Conservation (phyloP, 2,113 vertebrate species). For the Festucalex cinctus region DNA sequence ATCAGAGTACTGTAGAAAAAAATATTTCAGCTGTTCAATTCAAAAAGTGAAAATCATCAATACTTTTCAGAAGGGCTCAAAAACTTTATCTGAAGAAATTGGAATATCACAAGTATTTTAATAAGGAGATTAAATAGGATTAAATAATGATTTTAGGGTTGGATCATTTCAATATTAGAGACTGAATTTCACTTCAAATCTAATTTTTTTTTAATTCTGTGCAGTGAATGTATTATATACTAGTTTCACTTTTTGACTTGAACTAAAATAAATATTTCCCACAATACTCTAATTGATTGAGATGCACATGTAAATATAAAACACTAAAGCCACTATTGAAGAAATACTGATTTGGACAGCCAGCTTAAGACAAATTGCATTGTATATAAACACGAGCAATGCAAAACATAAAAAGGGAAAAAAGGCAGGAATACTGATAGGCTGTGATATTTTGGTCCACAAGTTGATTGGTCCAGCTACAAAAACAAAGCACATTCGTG, state of each 20-base stretch:
- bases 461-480: slow-evolving; percentile 19
- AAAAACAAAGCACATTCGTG: background rate
- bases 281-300: background rate
- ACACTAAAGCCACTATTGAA: slow-evolving; percentile 19
- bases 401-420: slow-evolving; percentile 4
- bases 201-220: no score
- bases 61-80: no score
- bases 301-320: background rate
- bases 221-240: background rate
- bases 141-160: no score
- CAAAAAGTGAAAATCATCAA: background rate
- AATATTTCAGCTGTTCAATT: background rate
- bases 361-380: background rate
- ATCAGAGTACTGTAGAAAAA: background rate
- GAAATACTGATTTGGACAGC: slow-evolving; percentile 45
- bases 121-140: no score
- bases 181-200: background rate
- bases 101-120: no score
- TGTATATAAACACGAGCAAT: slow-evolving; percentile 10
- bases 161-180: background rate
- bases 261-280: background rate
- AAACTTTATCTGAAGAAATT: no score
- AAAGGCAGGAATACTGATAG: slow-evolving; percentile 55
- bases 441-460: slow-evolving; percentile 22
- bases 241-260: background rate